A percentile compares a stretch with the other conserved stretches of the same genome.
Conservation (phyloP, 2,113 vertebrate species). For the Paraplagusia blochii region DNA sequence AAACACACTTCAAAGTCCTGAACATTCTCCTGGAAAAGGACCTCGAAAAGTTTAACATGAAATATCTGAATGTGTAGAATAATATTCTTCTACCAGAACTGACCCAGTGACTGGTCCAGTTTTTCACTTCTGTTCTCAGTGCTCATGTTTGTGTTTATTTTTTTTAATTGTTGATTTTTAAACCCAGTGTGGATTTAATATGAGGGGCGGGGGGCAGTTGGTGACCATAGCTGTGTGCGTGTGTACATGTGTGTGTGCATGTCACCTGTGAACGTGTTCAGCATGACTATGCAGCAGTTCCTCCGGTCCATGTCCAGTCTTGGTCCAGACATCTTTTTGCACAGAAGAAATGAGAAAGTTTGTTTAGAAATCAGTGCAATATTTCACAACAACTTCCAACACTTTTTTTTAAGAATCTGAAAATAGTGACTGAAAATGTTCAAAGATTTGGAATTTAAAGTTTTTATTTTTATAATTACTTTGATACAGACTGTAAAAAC, state of each 20-base stretch:
- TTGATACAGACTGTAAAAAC: too few species aligned
- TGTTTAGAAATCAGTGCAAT: too few species aligned
- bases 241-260: background rate
- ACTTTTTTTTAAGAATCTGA: too few species aligned
- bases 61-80: background rate
- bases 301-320: background rate
- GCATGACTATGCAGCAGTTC: background rate
- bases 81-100: background rate
- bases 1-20: background rate
- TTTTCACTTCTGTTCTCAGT: background rate
- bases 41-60: background rate
- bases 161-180: background rate
- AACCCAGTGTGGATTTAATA: background rate
- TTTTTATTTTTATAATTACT: too few species aligned
- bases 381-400: too few species aligned
- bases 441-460: too few species aligned
- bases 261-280: background rate
- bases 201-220: too few species aligned
- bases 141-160: background rate
- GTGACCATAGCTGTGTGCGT: background rate
- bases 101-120: background rate
- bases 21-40: background rate
- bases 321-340: too few species aligned
- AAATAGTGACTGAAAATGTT: too few species aligned
- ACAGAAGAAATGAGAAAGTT: too few species aligned